phyloP scores from a whole-genome alignment of 2,113 vertebrate genomes.

The Ictidomys tridecemlineatus region DNA sequence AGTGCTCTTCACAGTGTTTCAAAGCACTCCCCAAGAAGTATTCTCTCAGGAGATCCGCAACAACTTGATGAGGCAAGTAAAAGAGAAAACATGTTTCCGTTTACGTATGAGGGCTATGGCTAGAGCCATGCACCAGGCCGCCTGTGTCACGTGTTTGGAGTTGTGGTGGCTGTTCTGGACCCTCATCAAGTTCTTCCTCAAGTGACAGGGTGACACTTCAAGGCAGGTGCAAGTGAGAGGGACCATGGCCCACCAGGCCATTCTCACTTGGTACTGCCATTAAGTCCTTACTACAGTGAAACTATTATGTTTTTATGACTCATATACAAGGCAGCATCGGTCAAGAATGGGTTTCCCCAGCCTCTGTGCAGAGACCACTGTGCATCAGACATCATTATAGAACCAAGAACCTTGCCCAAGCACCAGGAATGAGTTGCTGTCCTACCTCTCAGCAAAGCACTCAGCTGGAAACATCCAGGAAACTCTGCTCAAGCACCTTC shows the following conservation, averaged over 20 bases:
- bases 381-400: constrained; percentile 53
- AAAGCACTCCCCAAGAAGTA: not conserved
- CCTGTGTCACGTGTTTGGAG: not conserved
- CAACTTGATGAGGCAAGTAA: not conserved
- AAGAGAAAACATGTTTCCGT: not conserved
- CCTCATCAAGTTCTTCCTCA: not conserved
- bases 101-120: not conserved
- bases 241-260: fast-evolving
- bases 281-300: constrained; percentile 58
- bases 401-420: constrained; percentile 58
- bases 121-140: not conserved
- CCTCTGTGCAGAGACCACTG: constrained; percentile 67
- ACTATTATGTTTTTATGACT: constrained; percentile 77
- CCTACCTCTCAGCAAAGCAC: constrained; percentile 43
- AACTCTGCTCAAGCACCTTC: too few species aligned
- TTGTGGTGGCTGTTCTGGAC: not conserved
- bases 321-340: constrained; percentile 78
- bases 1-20: not conserved
- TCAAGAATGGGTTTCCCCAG: constrained; percentile 70
- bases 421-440: not conserved
- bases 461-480: not conserved
- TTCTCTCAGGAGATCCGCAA: not conserved
- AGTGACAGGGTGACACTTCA: not conserved
- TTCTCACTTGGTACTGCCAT: not conserved
- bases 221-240: not conserved